These are phyloP conservation scores for Erethizon dorsatum DNA, from an alignment of 2,797 vertebrate species.

Conservation along the genomic window DNA sequence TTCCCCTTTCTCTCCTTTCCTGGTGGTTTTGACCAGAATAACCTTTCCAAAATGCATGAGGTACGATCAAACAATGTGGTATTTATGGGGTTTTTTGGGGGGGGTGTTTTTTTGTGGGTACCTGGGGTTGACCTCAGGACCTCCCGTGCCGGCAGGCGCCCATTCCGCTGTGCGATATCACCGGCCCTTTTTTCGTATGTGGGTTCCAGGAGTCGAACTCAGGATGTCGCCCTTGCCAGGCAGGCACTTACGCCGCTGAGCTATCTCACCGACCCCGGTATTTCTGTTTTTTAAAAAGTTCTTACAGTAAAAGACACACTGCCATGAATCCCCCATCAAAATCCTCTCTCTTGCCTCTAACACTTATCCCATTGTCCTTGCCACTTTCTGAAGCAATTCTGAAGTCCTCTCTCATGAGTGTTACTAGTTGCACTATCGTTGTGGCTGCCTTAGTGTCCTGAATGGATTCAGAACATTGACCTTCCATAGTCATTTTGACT, in stretches of 20 bases:
- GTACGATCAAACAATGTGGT: background rate
- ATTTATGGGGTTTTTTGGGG: background rate
- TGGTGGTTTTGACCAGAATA: background rate
- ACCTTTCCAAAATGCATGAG: slow-evolving; percentile 21
- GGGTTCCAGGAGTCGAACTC: no score
- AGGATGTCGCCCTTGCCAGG: no score
- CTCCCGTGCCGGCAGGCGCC: no score
- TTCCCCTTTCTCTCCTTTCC: background rate
- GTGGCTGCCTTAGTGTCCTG: background rate
- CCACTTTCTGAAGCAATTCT: background rate
- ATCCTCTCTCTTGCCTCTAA: background rate
- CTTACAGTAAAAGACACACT: background rate
- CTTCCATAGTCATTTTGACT: background rate
- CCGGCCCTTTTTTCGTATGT: no score
- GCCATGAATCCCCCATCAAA: background rate
- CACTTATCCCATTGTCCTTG: background rate
- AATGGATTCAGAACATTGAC: background rate
- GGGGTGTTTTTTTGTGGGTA: no score
- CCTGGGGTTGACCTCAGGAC: no score
- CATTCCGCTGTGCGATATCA: no score
- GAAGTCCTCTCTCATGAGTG: background rate
- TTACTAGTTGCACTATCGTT: background rate
- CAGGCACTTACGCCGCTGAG: no score
- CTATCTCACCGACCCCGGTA: no score
- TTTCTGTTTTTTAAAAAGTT: background rate